Evolutionary conservation across 2,888 invertebrate genomes (phyloP), one percentile per base, ranked within the genome.

Genomic region (Adelognathus sp.): DNA sequence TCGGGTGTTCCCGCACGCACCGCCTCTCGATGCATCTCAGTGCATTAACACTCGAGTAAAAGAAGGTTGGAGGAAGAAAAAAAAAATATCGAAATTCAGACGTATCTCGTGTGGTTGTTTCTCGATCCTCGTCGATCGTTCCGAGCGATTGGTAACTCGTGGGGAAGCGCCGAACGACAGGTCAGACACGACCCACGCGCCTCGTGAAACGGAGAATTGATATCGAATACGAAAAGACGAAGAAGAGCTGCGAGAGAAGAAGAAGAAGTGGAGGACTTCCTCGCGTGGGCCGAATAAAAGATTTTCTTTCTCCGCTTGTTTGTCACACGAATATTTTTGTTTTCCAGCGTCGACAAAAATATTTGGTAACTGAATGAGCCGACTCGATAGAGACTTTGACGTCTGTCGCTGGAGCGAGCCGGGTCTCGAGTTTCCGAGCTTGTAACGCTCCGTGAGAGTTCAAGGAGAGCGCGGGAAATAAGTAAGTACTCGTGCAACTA

Each of bases 261-360:
- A 7, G 70, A 78, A 76, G 75, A 29, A 64, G 77, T 81, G 77
- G 78, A 76, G 71, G 21, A 39, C 41, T 75, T 33, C 33, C 50
- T 33, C 24, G 79, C 76, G 86, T 86, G 83, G 86, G 86, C 77
- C 81, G 80, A 81, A 85, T 84, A 84, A 85, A 85, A 86, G 79
- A 54, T 46, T 52, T 33, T 63, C n/a, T 18, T 50, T 46, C 60
- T 27, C 24, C 27, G 39, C 14, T 39, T 46, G 9, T 11, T 21
- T 46, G 44, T 29, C 18, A 18, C 14, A 29, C 56, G n/a, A 36
- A 58, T n/a, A 41, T 52, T 60, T 66, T 58, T 56, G n/a, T 66
- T 41, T 66, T 60, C 46, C 54, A 54, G 29, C 11, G 18, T 44
- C 73, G 82, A 71, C 79, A 79, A 84, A n/a, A 80, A 83, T 83